Conservation (phyloP, 2,797 vertebrate species). For the Bovichtus variegatus region DNA sequence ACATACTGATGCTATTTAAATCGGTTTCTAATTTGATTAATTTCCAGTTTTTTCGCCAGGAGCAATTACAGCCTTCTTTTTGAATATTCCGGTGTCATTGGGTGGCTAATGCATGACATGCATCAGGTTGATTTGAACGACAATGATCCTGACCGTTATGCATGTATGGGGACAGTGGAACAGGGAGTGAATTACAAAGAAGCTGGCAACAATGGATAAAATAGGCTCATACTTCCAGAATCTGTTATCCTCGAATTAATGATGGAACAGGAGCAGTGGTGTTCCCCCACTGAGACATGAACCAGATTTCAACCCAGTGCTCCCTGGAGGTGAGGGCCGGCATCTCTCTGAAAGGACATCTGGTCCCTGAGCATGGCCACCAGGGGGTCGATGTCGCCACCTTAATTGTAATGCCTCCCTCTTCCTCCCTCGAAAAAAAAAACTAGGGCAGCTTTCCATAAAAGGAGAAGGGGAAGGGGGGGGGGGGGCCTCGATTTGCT, state of each 20-base stretch:
- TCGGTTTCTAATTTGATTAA: slow-evolving; percentile 18
- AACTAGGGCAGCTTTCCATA: slow-evolving; percentile 84
- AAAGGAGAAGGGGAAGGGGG: slow-evolving; percentile 51
- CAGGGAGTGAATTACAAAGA: background rate
- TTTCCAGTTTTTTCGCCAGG: background rate
- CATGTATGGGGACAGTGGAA: background rate
- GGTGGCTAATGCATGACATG: slow-evolving; percentile 1
- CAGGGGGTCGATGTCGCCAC: slow-evolving; percentile 77
- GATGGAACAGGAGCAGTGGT: slow-evolving; percentile 75
- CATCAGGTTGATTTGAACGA: slow-evolving; percentile 12
- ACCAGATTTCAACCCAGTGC: slow-evolving; percentile 87
- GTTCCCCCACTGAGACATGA: slow-evolving; percentile 83
- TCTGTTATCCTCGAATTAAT: slow-evolving; percentile 84
- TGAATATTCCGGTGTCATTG: slow-evolving; percentile 23
- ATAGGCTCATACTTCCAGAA: slow-evolving; percentile 55
- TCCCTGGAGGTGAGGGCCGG: slow-evolving; percentile 82
- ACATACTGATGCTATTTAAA: slow-evolving; percentile 3
- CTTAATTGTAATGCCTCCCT: slow-evolving; percentile 79
- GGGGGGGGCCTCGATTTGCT: slow-evolving; percentile 60
- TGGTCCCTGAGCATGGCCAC: slow-evolving; percentile 78
- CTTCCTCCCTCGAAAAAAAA: slow-evolving; percentile 68
- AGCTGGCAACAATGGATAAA: slow-evolving; percentile 18
- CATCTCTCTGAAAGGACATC: slow-evolving; percentile 80
- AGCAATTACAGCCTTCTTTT: background rate
- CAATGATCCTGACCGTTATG: background rate